Conservation (phyloP, 2,797 vertebrate genomes). For the Pogonophryne albipinna region DNA sequence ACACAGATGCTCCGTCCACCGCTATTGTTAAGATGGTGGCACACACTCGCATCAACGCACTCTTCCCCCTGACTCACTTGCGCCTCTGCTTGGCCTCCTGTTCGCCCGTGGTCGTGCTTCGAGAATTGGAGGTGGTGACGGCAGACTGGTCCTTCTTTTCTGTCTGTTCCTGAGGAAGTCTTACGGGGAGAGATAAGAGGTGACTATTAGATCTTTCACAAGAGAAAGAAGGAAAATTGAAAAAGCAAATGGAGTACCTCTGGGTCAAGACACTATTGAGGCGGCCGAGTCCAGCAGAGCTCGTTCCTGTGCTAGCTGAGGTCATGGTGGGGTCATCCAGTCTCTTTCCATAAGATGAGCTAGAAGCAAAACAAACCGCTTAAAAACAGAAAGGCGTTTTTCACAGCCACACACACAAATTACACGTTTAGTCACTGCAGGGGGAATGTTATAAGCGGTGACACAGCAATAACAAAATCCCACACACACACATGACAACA, state of each 20-base stretch:
- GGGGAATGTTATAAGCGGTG: slow-evolving; percentile 43
- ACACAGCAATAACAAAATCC: slow-evolving; percentile 42
- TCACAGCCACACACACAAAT: slow-evolving; percentile 25
- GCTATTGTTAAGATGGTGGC: no score
- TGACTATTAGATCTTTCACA: background rate
- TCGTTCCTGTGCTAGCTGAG: slow-evolving; percentile 80
- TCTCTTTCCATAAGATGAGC: slow-evolving; percentile 87
- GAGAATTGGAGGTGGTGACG: slow-evolving; percentile 70
- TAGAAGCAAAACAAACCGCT: slow-evolving; percentile 55
- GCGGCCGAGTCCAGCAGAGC: slow-evolving; percentile 79
- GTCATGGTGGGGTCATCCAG: slow-evolving; percentile 83
- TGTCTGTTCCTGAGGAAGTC: slow-evolving; percentile 85
- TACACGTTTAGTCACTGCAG: slow-evolving; percentile 24
- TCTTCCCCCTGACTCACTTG: slow-evolving; percentile 79
- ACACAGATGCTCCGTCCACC: no score
- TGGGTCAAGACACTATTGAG: slow-evolving; percentile 81
- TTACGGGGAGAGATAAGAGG: slow-evolving; percentile 44
- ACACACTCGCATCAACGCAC: background rate
- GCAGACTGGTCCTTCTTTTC: slow-evolving; percentile 82
- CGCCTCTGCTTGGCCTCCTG: slow-evolving; percentile 88
- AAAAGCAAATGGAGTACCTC: slow-evolving; percentile 69
- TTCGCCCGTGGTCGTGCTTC: slow-evolving; percentile 71
- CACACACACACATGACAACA: slow-evolving; percentile 44
- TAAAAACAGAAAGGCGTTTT: slow-evolving; percentile 48
- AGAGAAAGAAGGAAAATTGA: background rate